A percentile compares a stretch with the other conserved stretches of the same genome.
phyloP scores from a whole-genome alignment of 2,888 invertebrate species.

The Trisateles emortualis region DNA sequence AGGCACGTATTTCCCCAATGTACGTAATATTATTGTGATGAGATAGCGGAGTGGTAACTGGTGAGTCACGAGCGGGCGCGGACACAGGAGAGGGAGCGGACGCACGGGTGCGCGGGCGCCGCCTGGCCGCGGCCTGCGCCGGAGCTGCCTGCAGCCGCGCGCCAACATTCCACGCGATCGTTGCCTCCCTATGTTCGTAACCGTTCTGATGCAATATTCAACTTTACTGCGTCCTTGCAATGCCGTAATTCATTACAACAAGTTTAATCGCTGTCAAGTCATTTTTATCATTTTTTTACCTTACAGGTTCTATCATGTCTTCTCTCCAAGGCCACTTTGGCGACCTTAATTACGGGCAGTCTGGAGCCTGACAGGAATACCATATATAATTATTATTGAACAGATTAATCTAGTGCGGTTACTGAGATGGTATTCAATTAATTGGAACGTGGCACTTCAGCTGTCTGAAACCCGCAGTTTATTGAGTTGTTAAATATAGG shows the following conservation, averaged over 20 bases:
- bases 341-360: conserved; percentile 73
- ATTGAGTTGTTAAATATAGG: too few relatives aligned
- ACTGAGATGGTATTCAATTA: conserved; percentile 13
- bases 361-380: conserved; percentile 61
- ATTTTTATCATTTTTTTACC: conserved; percentile 78
- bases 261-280: conserved; percentile 76
- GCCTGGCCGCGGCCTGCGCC: conserved; percentile 45
- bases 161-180: conserved; percentile 81
- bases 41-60: conserved; percentile 54
- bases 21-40: conserved; percentile 46
- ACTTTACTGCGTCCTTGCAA: conserved; percentile 87
- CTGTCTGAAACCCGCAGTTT: too few relatives aligned
- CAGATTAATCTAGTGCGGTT: conserved; percentile 47
- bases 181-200: conserved; percentile 80
- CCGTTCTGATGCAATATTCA: conserved; percentile 85
- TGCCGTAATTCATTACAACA: conserved; percentile 86
- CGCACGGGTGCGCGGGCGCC: conserved; percentile 40
- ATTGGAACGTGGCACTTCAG: not conserved
- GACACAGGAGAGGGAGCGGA: conserved; percentile 43
- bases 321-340: conserved; percentile 76
- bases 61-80: conserved; percentile 69
- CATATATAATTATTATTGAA: conserved; percentile 56
- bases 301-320: conserved; percentile 67
- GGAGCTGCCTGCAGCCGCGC: conserved; percentile 30
- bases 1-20: conserved; percentile 77